Conservation (phyloP, 2,888 invertebrate genomes). For the Eupithecia subfuscata region DNA sequence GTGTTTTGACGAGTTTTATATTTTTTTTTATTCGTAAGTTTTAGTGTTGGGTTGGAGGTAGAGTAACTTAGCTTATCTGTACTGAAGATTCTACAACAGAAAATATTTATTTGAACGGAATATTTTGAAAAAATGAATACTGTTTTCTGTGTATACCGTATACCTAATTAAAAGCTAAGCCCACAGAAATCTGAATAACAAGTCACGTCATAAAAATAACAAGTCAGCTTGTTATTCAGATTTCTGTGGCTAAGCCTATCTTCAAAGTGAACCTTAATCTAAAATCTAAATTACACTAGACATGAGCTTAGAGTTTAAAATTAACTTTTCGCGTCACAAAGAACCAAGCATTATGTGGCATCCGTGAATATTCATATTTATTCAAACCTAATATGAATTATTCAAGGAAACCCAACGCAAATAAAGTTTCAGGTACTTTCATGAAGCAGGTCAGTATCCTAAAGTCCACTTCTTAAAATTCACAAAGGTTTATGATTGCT, state of each 20-base stretch:
- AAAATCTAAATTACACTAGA: neutral
- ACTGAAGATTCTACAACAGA: neutral
- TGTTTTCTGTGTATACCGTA: no score
- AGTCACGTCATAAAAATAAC: no score
- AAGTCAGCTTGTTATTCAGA: no score
- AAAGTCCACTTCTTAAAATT: neutral
- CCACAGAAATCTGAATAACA: no score
- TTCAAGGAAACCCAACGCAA: conserved; percentile 1
- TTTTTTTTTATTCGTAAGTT: neutral
- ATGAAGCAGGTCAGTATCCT: neutral
- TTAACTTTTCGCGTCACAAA: neutral
- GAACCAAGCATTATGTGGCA: neutral
- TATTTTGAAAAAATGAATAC: neutral
- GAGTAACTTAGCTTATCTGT: no score
- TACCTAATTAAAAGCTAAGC: no score
- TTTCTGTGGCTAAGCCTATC: neutral
- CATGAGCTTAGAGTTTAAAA: neutral
- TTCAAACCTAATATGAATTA: neutral
- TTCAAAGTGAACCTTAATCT: neutral
- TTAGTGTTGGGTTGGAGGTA: no score
- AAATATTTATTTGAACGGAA: neutral
- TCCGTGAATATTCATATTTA: conserved; percentile 1
- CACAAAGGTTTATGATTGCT: neutral
- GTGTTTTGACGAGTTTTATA: neutral
- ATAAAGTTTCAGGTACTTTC: neutral